Evolutionary conservation across 2,888 invertebrate genomes (phyloP), one percentile per base, ranked within the genome.

Genomic region (Criorhina ranunculi): DNA sequence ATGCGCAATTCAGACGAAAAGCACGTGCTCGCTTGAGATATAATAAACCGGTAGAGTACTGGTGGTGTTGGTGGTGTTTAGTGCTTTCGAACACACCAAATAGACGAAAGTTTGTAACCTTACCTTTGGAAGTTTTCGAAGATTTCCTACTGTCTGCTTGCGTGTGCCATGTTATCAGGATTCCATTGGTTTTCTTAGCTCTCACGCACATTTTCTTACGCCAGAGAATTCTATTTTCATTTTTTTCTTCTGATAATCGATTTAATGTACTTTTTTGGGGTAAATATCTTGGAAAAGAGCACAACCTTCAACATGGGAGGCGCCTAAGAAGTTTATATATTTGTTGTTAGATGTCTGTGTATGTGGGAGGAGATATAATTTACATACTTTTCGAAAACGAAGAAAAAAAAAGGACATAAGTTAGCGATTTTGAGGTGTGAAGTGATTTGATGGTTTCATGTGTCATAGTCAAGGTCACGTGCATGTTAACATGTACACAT

Each of bases 171-270:
- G 49, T 62, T 73, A 75, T 83, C 79, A 67, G 69, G 57, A 75
- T 75, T 79, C 79, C 69, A 83, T 83, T 83, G 83, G 83, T 79
- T 83, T 83, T 83, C 79, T 79, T 75, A 33, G n/a, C 69, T 69
- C 83, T 75, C 83, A 73, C 83, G 75, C 82, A 53, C 72, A 19
- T 46, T 78, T 82, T 72, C 79, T 79, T 75, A 64, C 40, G 67
- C 42, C 60, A 49, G 42, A 51, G 42, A 59, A 53, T 64, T 69
- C 19, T 59, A 29, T 12, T 44, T 44, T 66, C 8, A 40, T 62
- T 62, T 55, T 49, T 64, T 40, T 42, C 42, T 44, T 29, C 49
- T 78, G 67, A 67, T 79, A 79, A 83, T 83, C 83, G 83, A 83
- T 83, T 69, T 75, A 73, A 83, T 79, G 83, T 73, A 55, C 67